Conservation (phyloP, 2,113 vertebrate species). For the Cyprinodon variegatus region DNA sequence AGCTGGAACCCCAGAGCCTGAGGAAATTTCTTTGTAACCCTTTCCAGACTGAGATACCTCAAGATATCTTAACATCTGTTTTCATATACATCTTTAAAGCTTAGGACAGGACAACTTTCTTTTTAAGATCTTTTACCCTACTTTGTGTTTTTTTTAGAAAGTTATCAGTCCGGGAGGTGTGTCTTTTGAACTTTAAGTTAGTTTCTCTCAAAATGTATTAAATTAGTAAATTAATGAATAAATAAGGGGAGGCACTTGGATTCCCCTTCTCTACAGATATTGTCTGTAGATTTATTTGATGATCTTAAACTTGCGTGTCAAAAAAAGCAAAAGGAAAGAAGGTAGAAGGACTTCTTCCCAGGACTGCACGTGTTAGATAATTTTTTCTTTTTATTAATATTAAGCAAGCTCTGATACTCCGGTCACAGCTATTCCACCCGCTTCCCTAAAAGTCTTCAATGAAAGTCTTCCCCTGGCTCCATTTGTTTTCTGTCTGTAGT, state of each 20-base stretch:
- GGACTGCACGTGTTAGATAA: background rate
- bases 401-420: background rate
- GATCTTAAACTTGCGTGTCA: background rate
- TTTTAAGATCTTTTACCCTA: background rate
- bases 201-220: background rate
- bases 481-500: conserved; percentile 11
- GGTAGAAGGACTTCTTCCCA: background rate
- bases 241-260: background rate
- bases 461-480: background rate
- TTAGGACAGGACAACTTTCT: too few species aligned
- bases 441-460: background rate
- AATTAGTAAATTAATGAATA: background rate
- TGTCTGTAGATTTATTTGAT: background rate
- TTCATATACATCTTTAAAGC: too few species aligned
- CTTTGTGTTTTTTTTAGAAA: background rate
- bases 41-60: too few species aligned
- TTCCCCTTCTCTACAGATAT: background rate
- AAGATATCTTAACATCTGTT: too few species aligned
- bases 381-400: background rate
- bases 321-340: background rate
- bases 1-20: too few species aligned
- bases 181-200: background rate
- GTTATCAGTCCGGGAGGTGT: background rate
- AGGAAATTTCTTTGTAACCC: too few species aligned
- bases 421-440: conserved; percentile 17